Percentiles rank a stretch among this genome's conserved stretches.
Evolutionary conservation across 1,140 invertebrate genomes (phyloP).

Genomic region (Cryptotermes secundus): DNA sequence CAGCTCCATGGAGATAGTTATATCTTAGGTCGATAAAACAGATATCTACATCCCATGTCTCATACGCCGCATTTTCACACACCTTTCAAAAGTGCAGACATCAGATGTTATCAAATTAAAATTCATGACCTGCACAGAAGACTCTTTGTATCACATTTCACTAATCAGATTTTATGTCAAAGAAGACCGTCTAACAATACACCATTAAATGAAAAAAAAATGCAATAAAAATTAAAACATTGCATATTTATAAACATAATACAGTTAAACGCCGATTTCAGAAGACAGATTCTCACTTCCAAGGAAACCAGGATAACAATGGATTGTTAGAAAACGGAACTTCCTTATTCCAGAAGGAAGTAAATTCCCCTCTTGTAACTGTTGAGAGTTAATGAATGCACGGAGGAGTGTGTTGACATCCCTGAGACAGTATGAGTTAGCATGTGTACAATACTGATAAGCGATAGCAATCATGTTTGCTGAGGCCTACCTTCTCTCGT

Average conservation of each 20-base stretch:
- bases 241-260: neutral
- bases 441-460: neutral
- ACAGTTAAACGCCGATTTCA: neutral
- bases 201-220: neutral
- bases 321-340: neutral
- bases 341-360: neutral
- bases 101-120: too few relatives aligned
- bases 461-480: neutral
- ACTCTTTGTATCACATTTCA: too few relatives aligned
- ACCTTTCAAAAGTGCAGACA: too few relatives aligned
- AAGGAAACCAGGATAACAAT: slow-evolving; percentile 6
- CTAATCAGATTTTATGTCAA: too few relatives aligned
- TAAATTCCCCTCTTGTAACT: neutral
- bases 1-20: too few relatives aligned
- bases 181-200: neutral
- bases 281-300: neutral
- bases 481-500: too few relatives aligned
- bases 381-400: neutral
- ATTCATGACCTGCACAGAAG: too few relatives aligned
- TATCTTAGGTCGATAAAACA: too few relatives aligned
- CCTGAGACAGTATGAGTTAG: neutral
- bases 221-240: too few relatives aligned
- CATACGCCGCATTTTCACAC: too few relatives aligned
- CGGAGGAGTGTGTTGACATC: neutral
- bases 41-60: too few relatives aligned